These are phyloP conservation scores for Limenitis camilla DNA, from an alignment of 2,888 invertebrate species.

Conservation along the genomic window DNA sequence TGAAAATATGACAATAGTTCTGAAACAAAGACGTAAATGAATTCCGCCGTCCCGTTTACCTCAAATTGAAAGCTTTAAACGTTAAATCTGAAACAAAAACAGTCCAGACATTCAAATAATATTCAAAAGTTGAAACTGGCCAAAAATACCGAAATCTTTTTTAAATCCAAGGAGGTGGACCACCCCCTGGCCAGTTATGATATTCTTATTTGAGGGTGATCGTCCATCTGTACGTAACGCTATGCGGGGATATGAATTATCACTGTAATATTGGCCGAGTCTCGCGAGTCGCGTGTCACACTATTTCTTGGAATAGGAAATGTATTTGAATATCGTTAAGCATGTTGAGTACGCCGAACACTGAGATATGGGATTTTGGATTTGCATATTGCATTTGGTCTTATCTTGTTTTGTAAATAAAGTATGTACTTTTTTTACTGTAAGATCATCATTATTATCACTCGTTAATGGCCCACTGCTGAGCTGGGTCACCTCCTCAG, in stretches of 20 bases:
- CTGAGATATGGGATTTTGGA: too few relatives aligned
- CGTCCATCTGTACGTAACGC: constrained; percentile 1
- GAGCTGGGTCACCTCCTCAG: too few relatives aligned
- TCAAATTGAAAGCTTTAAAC: constrained; percentile 7
- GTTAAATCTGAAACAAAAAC: constrained; percentile 16
- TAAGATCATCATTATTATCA: too few relatives aligned
- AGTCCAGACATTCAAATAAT: constrained; percentile 22
- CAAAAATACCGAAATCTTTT: constrained; percentile 59
- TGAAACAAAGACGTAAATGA: background rate
- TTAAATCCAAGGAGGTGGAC: constrained; percentile 58
- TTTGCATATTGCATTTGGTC: too few relatives aligned
- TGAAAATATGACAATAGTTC: background rate
- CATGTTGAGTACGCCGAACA: too few relatives aligned
- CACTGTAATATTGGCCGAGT: background rate
- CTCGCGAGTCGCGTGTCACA: background rate
- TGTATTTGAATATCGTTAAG: background rate
- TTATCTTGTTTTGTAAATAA: too few relatives aligned
- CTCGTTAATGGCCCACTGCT: too few relatives aligned
- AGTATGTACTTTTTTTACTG: too few relatives aligned
- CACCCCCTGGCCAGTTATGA: constrained; percentile 66
- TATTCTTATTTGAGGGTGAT: constrained; percentile 59
- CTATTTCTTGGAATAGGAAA: background rate
- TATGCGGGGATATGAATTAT: constrained; percentile 3
- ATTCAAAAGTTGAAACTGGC: constrained; percentile 24
- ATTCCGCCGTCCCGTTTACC: constrained; percentile 1